A percentile compares a stretch with the other conserved stretches of the same genome.
phyloP scores from a whole-genome alignment of 2,113 vertebrate species.

The Trichechus manatus region DNA sequence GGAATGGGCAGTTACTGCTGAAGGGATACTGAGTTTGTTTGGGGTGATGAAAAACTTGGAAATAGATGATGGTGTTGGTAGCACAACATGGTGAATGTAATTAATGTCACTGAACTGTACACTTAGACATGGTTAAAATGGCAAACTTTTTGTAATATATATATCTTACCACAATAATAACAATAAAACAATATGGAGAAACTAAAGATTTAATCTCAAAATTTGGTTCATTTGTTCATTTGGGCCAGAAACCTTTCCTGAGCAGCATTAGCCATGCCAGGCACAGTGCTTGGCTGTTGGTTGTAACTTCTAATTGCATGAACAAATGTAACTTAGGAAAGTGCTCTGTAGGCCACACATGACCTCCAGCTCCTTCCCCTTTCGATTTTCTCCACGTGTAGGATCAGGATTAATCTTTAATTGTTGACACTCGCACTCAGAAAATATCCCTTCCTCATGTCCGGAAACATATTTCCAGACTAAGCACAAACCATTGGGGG shows the following conservation, averaged over 20 bases:
- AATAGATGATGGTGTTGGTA: not conserved
- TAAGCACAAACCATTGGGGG: not conserved
- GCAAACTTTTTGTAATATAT: not conserved
- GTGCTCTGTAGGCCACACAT: slow-evolving; percentile 6
- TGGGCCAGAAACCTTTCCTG: not conserved
- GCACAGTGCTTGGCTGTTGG: fast-evolving
- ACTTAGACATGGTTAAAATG: not conserved
- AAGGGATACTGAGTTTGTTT: not conserved
- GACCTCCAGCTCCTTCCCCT: not conserved
- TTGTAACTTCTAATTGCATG: not conserved
- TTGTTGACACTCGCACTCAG: slow-evolving; percentile 57
- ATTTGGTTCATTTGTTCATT: not conserved
- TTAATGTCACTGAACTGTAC: not conserved
- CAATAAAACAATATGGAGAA: not conserved
- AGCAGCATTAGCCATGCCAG: fast-evolving
- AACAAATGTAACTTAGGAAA: not conserved
- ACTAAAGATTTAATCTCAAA: not conserved
- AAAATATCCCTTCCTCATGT: slow-evolving; percentile 49
- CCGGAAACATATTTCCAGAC: slow-evolving; percentile 44
- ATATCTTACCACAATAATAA: not conserved
- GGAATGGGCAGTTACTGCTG: not conserved
- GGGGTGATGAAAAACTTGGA: not conserved
- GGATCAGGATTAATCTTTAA: slow-evolving; percentile 45
- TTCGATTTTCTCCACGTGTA: slow-evolving; percentile 14
- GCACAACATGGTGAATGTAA: not conserved